phyloP scores from a whole-genome alignment of 2,113 vertebrate genomes.

The Hepsetus odoe region DNA sequence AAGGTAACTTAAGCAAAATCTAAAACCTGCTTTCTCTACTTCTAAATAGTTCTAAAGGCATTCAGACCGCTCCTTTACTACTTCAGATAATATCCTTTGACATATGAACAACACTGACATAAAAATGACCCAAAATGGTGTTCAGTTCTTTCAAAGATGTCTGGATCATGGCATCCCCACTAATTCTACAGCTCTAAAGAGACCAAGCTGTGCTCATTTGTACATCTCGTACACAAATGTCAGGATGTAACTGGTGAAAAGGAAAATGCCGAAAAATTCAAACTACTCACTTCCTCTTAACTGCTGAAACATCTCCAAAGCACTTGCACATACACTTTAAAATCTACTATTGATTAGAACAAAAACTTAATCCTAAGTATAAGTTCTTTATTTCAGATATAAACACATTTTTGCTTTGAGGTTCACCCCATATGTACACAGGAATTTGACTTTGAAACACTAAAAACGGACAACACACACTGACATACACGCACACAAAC shows the following conservation, averaged over 20 bases:
- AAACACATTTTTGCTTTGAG: not conserved
- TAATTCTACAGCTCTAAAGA: not conserved
- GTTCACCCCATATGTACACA: not conserved
- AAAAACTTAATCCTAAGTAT: not conserved
- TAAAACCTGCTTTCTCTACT: no score
- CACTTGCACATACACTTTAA: not conserved
- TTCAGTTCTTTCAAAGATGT: not conserved
- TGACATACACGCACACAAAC: slow-evolving; percentile 27
- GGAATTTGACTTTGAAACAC: not conserved
- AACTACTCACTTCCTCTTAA: not conserved
- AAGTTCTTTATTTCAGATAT: not conserved
- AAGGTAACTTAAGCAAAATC: not conserved
- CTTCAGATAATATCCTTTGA: no score
- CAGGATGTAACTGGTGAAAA: not conserved
- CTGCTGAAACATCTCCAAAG: not conserved
- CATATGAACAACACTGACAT: no score
- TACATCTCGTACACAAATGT: not conserved
- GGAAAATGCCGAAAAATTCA: not conserved
- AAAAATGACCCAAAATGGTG: no score
- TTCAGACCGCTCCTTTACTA: no score
- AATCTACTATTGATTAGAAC: not conserved
- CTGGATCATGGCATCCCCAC: not conserved
- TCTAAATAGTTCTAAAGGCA: no score
- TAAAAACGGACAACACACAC: slow-evolving; percentile 27
- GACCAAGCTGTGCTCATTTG: not conserved